A percentile compares a stretch with the other conserved stretches of the same genome.
These are phyloP conservation scores for Chironomus tentans DNA, from an alignment of 2,888 invertebrate species.

Conservation along the genomic window DNA sequence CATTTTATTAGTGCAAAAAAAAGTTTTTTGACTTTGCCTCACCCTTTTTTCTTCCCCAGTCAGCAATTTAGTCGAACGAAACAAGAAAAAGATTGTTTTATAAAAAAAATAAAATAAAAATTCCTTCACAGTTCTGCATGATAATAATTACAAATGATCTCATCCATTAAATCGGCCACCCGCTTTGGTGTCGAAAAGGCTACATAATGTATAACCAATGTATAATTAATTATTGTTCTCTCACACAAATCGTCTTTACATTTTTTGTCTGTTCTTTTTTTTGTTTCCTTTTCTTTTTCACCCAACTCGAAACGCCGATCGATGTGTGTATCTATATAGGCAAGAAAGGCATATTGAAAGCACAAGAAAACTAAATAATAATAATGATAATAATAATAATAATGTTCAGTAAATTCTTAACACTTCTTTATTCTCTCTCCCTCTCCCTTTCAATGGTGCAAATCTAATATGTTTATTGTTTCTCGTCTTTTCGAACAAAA, in stretches of 20 bases:
- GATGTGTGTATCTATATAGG: neutral
- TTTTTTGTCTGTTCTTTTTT: neutral
- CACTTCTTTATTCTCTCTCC: neutral
- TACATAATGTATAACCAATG: slow-evolving; percentile 21
- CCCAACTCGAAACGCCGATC: neutral
- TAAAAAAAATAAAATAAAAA: too few species aligned
- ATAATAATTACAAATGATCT: slow-evolving; percentile 4
- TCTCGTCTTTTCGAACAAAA: neutral
- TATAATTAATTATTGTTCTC: slow-evolving; percentile 10
- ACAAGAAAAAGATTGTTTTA: neutral
- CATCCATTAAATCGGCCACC: slow-evolving; percentile 17
- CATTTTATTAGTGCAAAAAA: neutral
- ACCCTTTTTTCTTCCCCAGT: neutral
- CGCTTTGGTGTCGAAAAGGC: slow-evolving; percentile 27
- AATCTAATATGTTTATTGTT: neutral
- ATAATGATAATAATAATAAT: too few species aligned
- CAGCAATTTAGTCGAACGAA: too few species aligned
- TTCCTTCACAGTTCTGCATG: neutral
- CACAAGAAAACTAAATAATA: too few species aligned
- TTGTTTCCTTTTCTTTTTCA: neutral
- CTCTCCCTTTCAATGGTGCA: neutral
- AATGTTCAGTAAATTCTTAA: too few species aligned
- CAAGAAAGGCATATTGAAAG: too few species aligned
- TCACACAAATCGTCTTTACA: neutral
- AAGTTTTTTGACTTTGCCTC: neutral